phyloP scores from a whole-genome alignment of 2,888 invertebrate species.

The Lydus trimaculatus region DNA sequence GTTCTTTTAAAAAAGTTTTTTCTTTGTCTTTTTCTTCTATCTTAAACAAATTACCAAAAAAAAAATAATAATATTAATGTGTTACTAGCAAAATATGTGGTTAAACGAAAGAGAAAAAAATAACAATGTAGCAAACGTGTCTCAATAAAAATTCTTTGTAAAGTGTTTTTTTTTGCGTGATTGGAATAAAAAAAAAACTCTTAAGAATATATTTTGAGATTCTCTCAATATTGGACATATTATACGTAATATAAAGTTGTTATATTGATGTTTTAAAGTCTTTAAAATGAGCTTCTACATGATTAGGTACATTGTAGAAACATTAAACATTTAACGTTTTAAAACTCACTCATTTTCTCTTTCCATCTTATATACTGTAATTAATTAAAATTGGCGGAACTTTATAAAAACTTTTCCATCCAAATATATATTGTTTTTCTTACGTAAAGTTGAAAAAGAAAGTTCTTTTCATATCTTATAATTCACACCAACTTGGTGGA shows the following conservation, averaged over 20 bases:
- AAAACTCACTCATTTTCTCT: conserved; percentile 17
- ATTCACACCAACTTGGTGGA: not conserved
- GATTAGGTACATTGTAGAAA: conserved; percentile 19
- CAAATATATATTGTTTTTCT: conserved; percentile 10
- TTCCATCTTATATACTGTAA: conserved; percentile 17
- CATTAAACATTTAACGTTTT: conserved; percentile 24
- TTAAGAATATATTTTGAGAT: not conserved
- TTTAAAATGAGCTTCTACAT: conserved; percentile 14
- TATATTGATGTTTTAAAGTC: conserved; percentile 4
- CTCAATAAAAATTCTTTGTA: not conserved
- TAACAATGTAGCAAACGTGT: not conserved
- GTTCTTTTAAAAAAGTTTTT: not conserved
- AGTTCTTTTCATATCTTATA: not conserved
- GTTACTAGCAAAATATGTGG: not conserved
- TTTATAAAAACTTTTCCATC: conserved; percentile 13
- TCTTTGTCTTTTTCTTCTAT: not conserved
- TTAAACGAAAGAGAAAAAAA: not conserved
- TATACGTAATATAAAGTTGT: conserved; percentile 1
- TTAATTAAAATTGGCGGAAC: conserved; percentile 14
- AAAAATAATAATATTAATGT: not conserved
- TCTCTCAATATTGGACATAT: not conserved
- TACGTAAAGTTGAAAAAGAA: not conserved
- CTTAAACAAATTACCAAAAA: not conserved
- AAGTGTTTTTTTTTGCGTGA: not conserved
- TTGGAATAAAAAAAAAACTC: not conserved